Percentiles rank a stretch among this genome's conserved stretches.
These are phyloP conservation scores for Cladorhizidae sp. DNA, from an alignment of 37 sponge, comb jelly and placozoan species.

Conservation along the genomic window DNA sequence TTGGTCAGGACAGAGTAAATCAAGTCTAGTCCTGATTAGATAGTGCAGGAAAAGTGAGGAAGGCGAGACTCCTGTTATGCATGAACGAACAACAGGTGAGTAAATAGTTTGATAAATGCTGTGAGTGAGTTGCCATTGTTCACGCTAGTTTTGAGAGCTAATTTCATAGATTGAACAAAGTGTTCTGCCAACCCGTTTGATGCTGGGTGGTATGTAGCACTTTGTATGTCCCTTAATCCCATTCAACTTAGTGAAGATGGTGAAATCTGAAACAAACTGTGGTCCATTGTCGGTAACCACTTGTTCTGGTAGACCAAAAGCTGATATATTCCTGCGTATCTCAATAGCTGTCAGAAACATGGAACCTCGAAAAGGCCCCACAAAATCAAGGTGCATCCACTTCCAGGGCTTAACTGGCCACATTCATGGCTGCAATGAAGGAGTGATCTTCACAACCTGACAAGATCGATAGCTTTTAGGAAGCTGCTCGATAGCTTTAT, in stretches of 20 bases:
- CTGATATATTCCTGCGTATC: background rate
- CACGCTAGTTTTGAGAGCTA: background rate
- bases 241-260: background rate
- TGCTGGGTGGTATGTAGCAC: background rate
- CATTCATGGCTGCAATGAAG: slow-evolving; percentile 8
- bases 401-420: slow-evolving; percentile 20
- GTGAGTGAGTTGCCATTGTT: background rate
- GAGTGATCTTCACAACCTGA: background rate
- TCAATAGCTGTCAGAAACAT: background rate
- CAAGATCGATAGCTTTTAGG: background rate
- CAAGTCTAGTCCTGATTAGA: too few species aligned
- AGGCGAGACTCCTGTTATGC: background rate
- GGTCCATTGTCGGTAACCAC: background rate
- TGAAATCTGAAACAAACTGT: too few species aligned
- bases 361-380: too few species aligned
- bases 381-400: slow-evolving; percentile 23
- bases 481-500: background rate
- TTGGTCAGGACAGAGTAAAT: too few species aligned
- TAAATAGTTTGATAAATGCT: background rate
- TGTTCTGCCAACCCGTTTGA: background rate
- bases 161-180: background rate
- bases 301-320: background rate
- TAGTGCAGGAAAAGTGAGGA: background rate
- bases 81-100: background rate
- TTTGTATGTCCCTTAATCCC: too few species aligned